Conservation (phyloP, 2,113 vertebrate species). For the Clarias gariepinus region DNA sequence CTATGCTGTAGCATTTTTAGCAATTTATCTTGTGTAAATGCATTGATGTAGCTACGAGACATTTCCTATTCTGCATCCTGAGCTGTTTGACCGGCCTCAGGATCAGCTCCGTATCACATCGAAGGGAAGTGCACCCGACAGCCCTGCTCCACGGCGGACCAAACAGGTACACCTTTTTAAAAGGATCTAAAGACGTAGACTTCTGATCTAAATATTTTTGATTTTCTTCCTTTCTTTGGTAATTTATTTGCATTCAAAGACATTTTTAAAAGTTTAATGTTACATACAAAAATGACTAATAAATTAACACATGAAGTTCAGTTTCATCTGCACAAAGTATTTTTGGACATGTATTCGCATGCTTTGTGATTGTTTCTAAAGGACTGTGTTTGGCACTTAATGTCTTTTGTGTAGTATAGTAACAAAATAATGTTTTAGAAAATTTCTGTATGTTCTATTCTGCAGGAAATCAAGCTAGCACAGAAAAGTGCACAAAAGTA, state of each 20-base stretch:
- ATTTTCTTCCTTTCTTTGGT: background rate
- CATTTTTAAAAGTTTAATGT: background rate
- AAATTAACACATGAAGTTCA: background rate
- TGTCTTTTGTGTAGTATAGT: background rate
- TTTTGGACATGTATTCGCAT: background rate
- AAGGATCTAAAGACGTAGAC: background rate
- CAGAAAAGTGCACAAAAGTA: conserved; percentile 90
- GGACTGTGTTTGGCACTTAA: background rate
- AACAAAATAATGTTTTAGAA: background rate
- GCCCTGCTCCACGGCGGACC: conserved; percentile 88
- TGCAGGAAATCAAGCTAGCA: conserved; percentile 89
- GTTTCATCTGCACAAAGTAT: background rate
- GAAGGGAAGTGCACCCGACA: conserved; percentile 85
- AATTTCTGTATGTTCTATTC: background rate
- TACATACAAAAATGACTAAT: background rate
- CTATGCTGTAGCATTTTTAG: background rate
- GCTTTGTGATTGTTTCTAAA: background rate
- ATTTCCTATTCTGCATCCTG: conserved; percentile 79
- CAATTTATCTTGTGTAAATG: background rate
- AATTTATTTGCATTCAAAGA: background rate
- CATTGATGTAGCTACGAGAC: conserved; percentile 79
- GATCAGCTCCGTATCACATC: conserved; percentile 80
- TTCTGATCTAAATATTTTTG: background rate
- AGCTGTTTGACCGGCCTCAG: conserved; percentile 83
- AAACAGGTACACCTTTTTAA: conserved; percentile 80